phyloP scores from a whole-genome alignment of 2,113 vertebrate species.

The Noctilio leporinus region DNA sequence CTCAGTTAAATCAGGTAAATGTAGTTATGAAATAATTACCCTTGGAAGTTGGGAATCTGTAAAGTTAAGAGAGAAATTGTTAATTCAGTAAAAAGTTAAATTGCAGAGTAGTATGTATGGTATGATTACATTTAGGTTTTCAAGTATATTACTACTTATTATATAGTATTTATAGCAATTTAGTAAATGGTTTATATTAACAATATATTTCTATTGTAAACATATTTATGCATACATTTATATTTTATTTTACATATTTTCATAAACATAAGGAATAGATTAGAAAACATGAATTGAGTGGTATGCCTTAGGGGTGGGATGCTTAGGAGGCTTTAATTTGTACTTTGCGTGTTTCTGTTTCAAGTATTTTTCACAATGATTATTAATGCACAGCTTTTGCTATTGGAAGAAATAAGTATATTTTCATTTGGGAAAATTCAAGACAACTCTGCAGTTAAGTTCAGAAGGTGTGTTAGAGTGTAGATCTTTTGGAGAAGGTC shows the following conservation, averaged over 20 bases:
- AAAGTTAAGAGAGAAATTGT: not conserved
- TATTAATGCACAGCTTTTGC: not conserved
- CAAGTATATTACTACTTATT: not conserved
- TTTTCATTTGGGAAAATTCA: conserved; percentile 25
- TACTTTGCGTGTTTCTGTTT: conserved; percentile 18
- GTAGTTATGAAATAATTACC: not conserved
- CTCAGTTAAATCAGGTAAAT: not conserved
- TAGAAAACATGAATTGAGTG: not conserved
- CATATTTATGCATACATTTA: not conserved
- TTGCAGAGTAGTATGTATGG: not conserved
- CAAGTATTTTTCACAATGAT: not conserved
- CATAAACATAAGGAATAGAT: not conserved
- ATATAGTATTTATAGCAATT: not conserved
- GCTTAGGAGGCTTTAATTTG: not conserved
- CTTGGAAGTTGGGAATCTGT: not conserved
- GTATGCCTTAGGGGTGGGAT: not conserved
- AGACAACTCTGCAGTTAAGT: conserved; percentile 10
- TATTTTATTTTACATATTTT: not conserved
- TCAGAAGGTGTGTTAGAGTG: not conserved
- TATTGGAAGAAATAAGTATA: not conserved
- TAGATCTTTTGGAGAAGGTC: conserved; percentile 24
- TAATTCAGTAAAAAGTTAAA: not conserved
- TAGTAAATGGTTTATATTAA: not conserved
- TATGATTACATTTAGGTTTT: not conserved
- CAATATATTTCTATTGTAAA: not conserved